phyloP scores from a whole-genome alignment of 2,888 invertebrate genomes.

The Lagria hirta region DNA sequence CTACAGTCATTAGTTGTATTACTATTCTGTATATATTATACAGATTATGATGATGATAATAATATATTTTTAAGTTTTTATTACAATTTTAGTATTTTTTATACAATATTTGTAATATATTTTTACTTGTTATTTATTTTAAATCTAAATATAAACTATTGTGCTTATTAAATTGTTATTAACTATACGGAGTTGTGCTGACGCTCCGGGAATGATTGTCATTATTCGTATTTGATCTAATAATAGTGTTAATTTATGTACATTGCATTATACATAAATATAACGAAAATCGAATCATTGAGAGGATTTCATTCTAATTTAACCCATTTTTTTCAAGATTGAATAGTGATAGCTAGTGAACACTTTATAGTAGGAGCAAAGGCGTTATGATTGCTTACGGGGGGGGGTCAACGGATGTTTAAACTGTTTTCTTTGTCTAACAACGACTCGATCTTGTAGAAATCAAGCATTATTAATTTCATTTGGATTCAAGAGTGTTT shows the following conservation, averaged over 20 bases:
- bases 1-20: slow-evolving; percentile 23
- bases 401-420: no score
- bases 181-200: slow-evolving; percentile 44
- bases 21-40: slow-evolving; percentile 22
- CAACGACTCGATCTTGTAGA: no score
- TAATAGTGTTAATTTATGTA: slow-evolving; percentile 55
- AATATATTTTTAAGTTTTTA: slow-evolving; percentile 47
- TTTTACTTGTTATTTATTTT: slow-evolving; percentile 53
- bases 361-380: no score
- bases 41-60: slow-evolving; percentile 29
- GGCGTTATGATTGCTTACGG: no score
- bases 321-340: no score
- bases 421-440: no score
- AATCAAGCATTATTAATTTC: no score
- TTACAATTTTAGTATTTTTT: slow-evolving; percentile 52
- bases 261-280: slow-evolving; percentile 54
- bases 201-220: slow-evolving; percentile 53
- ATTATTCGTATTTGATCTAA: slow-evolving; percentile 54
- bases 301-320: no score
- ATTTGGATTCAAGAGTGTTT: no score
- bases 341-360: no score
- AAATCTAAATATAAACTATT: slow-evolving; percentile 45
- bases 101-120: slow-evolving; percentile 53
- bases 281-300: slow-evolving; percentile 45
- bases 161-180: slow-evolving; percentile 44